Percentiles rank a stretch among this genome's conserved stretches.
Evolutionary conservation across 2,888 invertebrate species (phyloP).

Genomic region (Hydriomena furcata): DNA sequence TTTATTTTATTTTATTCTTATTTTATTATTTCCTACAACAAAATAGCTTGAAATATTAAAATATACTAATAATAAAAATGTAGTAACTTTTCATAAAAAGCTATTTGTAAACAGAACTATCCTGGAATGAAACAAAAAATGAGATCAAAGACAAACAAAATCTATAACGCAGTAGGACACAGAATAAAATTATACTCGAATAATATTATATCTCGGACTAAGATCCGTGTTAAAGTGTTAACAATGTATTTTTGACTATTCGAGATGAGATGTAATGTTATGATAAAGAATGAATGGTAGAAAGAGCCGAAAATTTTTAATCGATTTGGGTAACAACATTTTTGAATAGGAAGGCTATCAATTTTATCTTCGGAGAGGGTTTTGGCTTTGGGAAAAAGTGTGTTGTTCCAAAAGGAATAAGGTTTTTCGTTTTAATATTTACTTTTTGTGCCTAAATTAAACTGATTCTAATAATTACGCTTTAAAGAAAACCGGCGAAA

Average conservation of each 20-base stretch:
- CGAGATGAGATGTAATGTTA: slow-evolving; percentile 31
- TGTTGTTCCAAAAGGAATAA: background rate
- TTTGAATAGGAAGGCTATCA: slow-evolving; percentile 9
- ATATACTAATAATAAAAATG: slow-evolving; percentile 15
- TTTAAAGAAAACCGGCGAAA: no score
- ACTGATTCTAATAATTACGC: no score
- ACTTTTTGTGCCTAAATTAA: background rate
- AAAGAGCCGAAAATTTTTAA: slow-evolving; percentile 22
- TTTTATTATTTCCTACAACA: no score
- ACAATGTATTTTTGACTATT: slow-evolving; percentile 52
- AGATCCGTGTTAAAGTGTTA: slow-evolving; percentile 70
- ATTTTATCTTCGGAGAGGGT: slow-evolving; percentile 1
- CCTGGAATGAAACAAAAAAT: slow-evolving; percentile 31
- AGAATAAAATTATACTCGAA: slow-evolving; percentile 57
- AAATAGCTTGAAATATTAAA: background rate
- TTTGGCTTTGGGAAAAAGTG: no score
- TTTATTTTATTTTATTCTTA: no score
- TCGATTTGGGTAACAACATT: slow-evolving; percentile 17
- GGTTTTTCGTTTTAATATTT: background rate
- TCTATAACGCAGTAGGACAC: slow-evolving; percentile 56
- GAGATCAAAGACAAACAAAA: slow-evolving; percentile 40
- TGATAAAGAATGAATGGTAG: slow-evolving; percentile 33
- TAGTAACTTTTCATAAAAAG: slow-evolving; percentile 20
- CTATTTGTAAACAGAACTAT: slow-evolving; percentile 35
- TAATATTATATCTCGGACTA: slow-evolving; percentile 49